phyloP scores from a whole-genome alignment of 2,797 vertebrate genomes.

The Micromesistius poutassou region DNA sequence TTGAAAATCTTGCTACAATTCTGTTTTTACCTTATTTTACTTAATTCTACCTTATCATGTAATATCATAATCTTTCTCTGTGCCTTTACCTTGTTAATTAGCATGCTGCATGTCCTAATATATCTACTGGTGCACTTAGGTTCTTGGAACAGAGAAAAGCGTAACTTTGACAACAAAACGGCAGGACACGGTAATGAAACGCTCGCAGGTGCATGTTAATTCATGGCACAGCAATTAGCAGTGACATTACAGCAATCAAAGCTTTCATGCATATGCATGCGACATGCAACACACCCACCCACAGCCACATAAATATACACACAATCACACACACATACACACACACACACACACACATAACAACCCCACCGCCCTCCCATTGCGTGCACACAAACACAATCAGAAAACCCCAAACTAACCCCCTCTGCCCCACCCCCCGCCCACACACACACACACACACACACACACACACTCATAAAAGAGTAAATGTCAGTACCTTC shows the following conservation, averaged over 20 bases:
- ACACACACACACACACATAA: slow-evolving; percentile 23
- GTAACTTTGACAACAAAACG: background rate
- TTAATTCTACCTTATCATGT: too few species aligned
- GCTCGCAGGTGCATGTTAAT: background rate
- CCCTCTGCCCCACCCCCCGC: too few species aligned
- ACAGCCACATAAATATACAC: background rate
- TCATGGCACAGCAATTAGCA: slow-evolving; percentile 21
- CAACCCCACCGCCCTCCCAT: too few species aligned
- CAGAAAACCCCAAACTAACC: too few species aligned
- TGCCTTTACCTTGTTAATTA: background rate
- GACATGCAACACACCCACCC: background rate
- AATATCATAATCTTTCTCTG: background rate
- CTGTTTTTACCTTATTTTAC: too few species aligned
- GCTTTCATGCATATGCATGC: slow-evolving; percentile 5
- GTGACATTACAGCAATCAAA: slow-evolving; percentile 36
- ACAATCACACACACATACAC: slow-evolving; percentile 1
- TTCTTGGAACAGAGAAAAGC: background rate
- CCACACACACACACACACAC: slow-evolving; percentile 1
- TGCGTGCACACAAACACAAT: too few species aligned
- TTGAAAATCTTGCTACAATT: too few species aligned
- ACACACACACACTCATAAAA: slow-evolving; percentile 12
- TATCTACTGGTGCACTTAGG: background rate
- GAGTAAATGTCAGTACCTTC: slow-evolving; percentile 78
- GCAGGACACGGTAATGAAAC: background rate
- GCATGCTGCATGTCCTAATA: background rate